A percentile compares a stretch with the other conserved stretches of the same genome.
These are phyloP conservation scores for Hirtodrosophila trivittata DNA, from an alignment of 2,888 invertebrate species.

Conservation along the genomic window DNA sequence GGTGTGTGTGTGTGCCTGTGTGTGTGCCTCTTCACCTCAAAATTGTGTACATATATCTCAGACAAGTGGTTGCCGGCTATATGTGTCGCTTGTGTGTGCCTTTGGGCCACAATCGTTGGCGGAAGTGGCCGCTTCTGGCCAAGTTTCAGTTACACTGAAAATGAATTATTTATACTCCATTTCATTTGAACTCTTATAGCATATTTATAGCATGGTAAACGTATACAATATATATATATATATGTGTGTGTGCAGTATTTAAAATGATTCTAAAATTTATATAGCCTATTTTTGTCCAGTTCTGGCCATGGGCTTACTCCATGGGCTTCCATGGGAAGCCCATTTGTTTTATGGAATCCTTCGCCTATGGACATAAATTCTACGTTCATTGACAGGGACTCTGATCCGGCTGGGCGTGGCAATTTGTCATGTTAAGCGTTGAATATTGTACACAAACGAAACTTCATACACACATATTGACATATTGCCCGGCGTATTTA, in stretches of 20 bases:
- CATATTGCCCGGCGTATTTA: constrained; percentile 66
- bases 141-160: not conserved
- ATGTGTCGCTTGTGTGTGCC: constrained; percentile 26
- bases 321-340: too few species aligned
- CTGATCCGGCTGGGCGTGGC: constrained; percentile 58
- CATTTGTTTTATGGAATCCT: not conserved
- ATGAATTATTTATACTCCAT: constrained; percentile 4
- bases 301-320: too few species aligned
- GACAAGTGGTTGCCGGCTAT: constrained; percentile 37
- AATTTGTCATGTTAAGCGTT: constrained; percentile 74
- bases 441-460: constrained; percentile 44
- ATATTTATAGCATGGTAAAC: too few species aligned
- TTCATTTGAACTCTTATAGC: not conserved
- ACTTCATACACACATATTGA: constrained; percentile 47
- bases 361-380: constrained; percentile 54
- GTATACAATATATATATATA: too few species aligned
- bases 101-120: too few species aligned
- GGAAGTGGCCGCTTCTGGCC: not conserved
- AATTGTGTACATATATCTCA: constrained; percentile 46
- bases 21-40: constrained; percentile 52
- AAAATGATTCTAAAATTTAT: too few species aligned
- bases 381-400: constrained; percentile 52
- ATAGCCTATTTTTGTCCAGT: too few species aligned
- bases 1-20: constrained; percentile 13
- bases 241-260: not conserved